Evolutionary conservation across 2,797 vertebrate species (phyloP).

Genomic region (Enteromius radiatus): DNA sequence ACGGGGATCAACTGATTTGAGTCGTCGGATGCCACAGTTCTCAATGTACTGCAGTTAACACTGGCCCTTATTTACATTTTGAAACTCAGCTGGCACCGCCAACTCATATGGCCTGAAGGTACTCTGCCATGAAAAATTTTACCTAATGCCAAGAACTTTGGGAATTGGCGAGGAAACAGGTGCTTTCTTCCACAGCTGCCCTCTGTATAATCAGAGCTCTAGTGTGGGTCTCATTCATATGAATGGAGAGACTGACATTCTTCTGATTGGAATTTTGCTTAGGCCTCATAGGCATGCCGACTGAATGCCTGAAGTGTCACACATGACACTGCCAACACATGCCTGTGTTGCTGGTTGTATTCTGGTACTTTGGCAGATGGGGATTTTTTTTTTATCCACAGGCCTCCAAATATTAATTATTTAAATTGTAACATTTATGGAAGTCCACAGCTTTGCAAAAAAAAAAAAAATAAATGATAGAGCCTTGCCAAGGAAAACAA

Average conservation of each 20-base stretch:
- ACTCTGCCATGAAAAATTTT: slow-evolving; percentile 79
- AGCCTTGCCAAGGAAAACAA: slow-evolving; percentile 28
- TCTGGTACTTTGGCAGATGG: slow-evolving; percentile 14
- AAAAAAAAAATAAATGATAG: neutral
- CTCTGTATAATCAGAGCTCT: slow-evolving; percentile 36
- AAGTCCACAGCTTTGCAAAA: neutral
- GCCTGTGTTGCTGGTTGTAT: slow-evolving; percentile 5
- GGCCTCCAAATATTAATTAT: neutral
- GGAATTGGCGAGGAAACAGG: slow-evolving; percentile 78
- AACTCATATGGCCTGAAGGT: slow-evolving; percentile 75
- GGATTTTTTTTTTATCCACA: slow-evolving; percentile 2
- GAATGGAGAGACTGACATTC: slow-evolving; percentile 52
- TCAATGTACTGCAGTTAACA: slow-evolving; percentile 77
- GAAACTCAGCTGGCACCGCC: slow-evolving; percentile 82
- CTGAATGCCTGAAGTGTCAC: slow-evolving; percentile 55
- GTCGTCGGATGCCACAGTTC: slow-evolving; percentile 83
- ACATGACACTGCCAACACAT: slow-evolving; percentile 36
- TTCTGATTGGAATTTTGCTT: slow-evolving; percentile 54
- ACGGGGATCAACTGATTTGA: slow-evolving; percentile 88
- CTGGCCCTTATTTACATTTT: slow-evolving; percentile 72
- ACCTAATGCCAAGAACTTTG: slow-evolving; percentile 74
- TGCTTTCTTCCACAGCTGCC: slow-evolving; percentile 63
- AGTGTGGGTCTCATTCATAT: slow-evolving; percentile 27
- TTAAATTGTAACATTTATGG: slow-evolving; percentile 22
- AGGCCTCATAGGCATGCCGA: slow-evolving; percentile 33